phyloP scores from a whole-genome alignment of 2,113 vertebrate genomes.

The Pimephales promelas region DNA sequence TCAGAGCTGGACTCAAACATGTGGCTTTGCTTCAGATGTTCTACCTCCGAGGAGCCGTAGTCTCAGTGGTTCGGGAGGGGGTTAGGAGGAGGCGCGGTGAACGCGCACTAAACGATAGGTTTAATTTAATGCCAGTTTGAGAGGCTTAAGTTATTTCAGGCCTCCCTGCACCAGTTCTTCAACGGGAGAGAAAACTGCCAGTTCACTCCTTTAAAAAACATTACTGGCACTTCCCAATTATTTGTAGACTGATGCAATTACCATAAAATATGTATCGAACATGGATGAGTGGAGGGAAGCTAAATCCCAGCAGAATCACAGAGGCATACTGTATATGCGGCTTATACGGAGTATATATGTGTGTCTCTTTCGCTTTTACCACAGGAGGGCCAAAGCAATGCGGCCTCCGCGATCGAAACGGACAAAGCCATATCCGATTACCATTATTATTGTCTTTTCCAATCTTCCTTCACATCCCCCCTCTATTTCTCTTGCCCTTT shows the following conservation, averaged over 20 bases:
- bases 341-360: constrained; percentile 48
- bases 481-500: background rate
- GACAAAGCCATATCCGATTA: constrained; percentile 79
- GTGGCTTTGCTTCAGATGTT: constrained; percentile 56
- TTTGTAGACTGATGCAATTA: constrained; percentile 58
- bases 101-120: constrained; percentile 55
- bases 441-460: constrained; percentile 76
- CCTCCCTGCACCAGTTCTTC: constrained; percentile 57
- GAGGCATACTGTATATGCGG: constrained; percentile 31
- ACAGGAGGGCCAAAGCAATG: constrained; percentile 67
- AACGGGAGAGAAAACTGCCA: constrained; percentile 49
- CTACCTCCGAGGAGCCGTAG: constrained; percentile 48
- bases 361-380: constrained; percentile 61
- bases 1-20: constrained; percentile 42
- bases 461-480: constrained; percentile 56
- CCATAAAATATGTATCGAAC: constrained; percentile 60
- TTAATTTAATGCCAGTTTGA: constrained; percentile 64
- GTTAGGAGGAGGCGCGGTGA: constrained; percentile 6
- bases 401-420: constrained; percentile 69
- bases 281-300: constrained; percentile 26
- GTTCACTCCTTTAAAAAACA: constrained; percentile 50
- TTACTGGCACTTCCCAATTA: constrained; percentile 60
- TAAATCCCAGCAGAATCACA: constrained; percentile 44
- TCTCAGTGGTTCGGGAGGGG: constrained; percentile 26
- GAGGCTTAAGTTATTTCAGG: constrained; percentile 65